Evolutionary conservation across 1,140 invertebrate species (phyloP), one percentile per base, ranked within the genome.

Genomic region (Patella vulgata): DNA sequence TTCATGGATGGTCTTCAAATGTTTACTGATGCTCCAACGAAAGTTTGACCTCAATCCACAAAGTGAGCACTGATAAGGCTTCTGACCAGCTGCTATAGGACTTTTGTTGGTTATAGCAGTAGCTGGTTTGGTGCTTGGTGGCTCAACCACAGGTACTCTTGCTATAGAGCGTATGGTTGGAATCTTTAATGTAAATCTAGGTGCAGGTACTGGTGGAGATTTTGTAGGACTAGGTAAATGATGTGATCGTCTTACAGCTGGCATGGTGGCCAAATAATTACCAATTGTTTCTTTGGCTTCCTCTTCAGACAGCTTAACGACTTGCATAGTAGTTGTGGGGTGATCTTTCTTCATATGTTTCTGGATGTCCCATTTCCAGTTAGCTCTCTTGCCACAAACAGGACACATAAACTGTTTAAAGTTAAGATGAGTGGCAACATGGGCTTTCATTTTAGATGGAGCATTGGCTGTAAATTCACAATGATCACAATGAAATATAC

Each of bases 11-110:
- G 90, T 90, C 4, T 66, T 66, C 59, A 97, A 96, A 82, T 97
- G 95, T 85, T 97, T 97, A 43, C 93, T 95, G 61, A 98, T 95
- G 84, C 96, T 94, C 94, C 94, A 96, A 65, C 93, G 88, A 57
- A 63, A 73, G 30, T 72, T 68, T 3, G 77, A 81, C 67, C 92
- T 90, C 80, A 95, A 95, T 30, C 91, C 89, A 85, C 95, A 97
- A 1, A 93, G 86, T 3, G 93, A 96, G 86, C 95, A 97, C 56
- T 66, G 58, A 65, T 61, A 67, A 25, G 61, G 51, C 48, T 58
- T 61, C 59, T 72, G 56, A 8, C 33, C 33, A 36, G 33, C 33
- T 36, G 33, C 33, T 8, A 36, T 36, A 17, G 42, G 46, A 21
- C 50, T 52, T 27, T 21, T 8, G 33, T 28, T 25, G 17, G 46